Base-by-base conservation (phyloP, 2,888 invertebrate genomes). In the Euclidia mi region DNA sequence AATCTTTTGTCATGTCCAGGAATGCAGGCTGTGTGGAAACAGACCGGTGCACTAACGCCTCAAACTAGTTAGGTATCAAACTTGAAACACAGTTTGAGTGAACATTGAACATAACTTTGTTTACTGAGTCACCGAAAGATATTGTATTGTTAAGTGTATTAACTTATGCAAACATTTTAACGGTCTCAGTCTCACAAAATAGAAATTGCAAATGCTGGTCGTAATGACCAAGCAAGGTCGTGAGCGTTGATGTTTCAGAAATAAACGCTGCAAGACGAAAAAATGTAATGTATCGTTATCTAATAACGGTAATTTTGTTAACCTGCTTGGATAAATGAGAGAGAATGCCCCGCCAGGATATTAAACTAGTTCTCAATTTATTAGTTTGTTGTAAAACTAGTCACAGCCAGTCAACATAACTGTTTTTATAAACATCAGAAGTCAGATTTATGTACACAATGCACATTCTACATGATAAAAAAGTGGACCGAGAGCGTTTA, bases 1-100 rank as follows among this genome's bases (percentile, higher is more conserved):
- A 55, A 65, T 58, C 68, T 76, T 72, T 76, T 65, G 65, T 65
- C 64, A 42, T 60, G 56, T 42, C 49, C 55, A 44, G 59, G 76
- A 76, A 76, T 76, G 73, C 59, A 46, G 62, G 34, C 42, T 52
- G 52, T 71, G 31, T 46, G 47, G 65, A 65, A 60, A 61, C 60
- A 56, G 56, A 56, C 63, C 53, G 51, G 51, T 62, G 59, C 56
- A 53, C 48, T 50, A 64, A 48, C 47, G 56, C 49, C 43, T 52
- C 51, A 71, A 75, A 67, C 76, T 56, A 61, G 71, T 71, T 61
- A 60, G 46, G 51, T 60, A 58, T 58, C 37, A 53, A 63, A 64
- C 49, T 46, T 50, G 38, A 45, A 47, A 20, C 35, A 52, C n/a
- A 56, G 48, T 53, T 53, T 61, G 1, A 58, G 46, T 55, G 53